Base-by-base conservation (phyloP, 2,888 invertebrate genomes). In the Cybosia mesomella region DNA sequence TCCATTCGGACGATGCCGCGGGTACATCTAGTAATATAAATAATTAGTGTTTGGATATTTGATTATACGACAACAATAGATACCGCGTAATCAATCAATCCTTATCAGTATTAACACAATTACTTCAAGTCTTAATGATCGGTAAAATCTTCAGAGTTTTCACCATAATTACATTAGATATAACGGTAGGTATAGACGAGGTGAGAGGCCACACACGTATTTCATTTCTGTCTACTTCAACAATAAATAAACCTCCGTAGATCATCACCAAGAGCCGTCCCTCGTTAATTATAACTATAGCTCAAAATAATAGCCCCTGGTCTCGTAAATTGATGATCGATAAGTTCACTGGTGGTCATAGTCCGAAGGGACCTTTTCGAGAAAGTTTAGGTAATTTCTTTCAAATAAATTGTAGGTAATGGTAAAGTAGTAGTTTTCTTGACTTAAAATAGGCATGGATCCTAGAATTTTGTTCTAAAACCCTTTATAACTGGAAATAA, bases 131-230 rank as follows among this genome's bases (percentile, higher is more conserved):
- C 64, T 24, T 67, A 66, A 18, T 34, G n/a, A n/a, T 22, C 61
- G 57, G 71, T n/a, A n/a, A n/a, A 77, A 69, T 75, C 80, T 66
- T 67, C 64, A 36, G 15, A 73, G 75, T 73, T 79, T 81, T 77
- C 75, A 70, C 71, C 66, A 63, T 68, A 76, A 76, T 80, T 71
- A 72, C 67, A 32, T 60, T 66, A 63, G 67, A 68, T 66, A 28
- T 66, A 68, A 36, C 67, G 58, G 70, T 79, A n/a, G n/a, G n/a
- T 79, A 74, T 39, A 53, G 49, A 58, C 67, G 24, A 70, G 75
- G 77, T 75, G 73, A 76, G 71, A 79, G 79, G 83, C 80, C 84
- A 78, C 83, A 81, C 78, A 74, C 71, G 70, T 69, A 70, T 72
- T 74, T 74, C 66, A 71, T 72, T 72, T 74, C 68, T 71, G 63